Conservation (phyloP, 2,113 vertebrate species). For the Gorsachius goisagi region DNA sequence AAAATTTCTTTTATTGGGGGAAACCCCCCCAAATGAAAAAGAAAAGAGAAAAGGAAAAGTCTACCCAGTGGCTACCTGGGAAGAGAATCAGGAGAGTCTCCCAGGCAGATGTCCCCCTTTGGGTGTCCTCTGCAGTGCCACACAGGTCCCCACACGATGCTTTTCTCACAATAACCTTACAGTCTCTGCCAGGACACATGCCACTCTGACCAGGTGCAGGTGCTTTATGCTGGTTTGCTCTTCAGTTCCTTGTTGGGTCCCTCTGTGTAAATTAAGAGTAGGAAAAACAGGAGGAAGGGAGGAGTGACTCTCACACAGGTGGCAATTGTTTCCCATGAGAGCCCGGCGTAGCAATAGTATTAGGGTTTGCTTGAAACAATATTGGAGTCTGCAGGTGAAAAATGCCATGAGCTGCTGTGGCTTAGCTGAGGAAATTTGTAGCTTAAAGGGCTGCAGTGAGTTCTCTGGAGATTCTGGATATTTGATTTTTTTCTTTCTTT, state of each 20-base stretch:
- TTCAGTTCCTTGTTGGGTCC: not conserved
- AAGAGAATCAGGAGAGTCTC: not conserved
- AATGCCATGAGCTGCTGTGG: not conserved
- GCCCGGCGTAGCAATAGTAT: rapidly evolving
- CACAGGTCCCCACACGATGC: rapidly evolving
- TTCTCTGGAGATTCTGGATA: not conserved
- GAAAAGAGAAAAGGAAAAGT: not conserved
- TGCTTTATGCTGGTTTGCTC: not conserved
- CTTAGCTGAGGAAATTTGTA: not conserved
- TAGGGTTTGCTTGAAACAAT: not conserved
- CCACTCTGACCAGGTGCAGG: not conserved
- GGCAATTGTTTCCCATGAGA: not conserved
- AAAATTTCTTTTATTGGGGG: not conserved
- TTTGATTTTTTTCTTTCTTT: not conserved
- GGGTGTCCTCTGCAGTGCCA: not conserved
- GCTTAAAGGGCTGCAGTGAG: not conserved
- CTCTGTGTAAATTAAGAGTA: not conserved
- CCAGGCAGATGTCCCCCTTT: not conserved
- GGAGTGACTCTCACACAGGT: rapidly evolving
- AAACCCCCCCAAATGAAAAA: not conserved
- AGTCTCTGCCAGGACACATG: not conserved
- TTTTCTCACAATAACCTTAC: not conserved
- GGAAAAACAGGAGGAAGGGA: not conserved
- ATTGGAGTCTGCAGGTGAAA: not conserved
- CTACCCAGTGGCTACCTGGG: not conserved